These are phyloP conservation scores for Nephila pilipes DNA, from an alignment of 1,140 invertebrate genomes.

Conservation along the genomic window DNA sequence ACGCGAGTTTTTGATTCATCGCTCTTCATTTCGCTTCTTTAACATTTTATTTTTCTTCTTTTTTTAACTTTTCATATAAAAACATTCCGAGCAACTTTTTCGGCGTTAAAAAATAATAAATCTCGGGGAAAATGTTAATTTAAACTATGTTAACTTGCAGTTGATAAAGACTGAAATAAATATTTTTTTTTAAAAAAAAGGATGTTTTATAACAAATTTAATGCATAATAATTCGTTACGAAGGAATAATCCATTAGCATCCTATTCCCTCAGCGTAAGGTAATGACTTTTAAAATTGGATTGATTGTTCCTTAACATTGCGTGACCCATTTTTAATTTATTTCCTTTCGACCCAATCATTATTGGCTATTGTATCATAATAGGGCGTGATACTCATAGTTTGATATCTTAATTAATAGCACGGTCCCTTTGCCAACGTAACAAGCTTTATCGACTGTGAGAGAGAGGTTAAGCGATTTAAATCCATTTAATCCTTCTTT, in stretches of 20 bases:
- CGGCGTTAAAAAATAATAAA: no score
- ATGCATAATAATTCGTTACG: neutral
- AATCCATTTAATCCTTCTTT: neutral
- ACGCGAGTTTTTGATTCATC: no score
- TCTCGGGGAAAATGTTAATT: no score
- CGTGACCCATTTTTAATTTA: constrained; percentile 5
- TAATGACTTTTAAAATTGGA: neutral
- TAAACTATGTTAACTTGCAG: no score
- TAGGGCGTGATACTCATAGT: neutral
- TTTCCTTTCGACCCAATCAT: neutral
- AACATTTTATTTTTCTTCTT: no score
- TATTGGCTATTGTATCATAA: neutral
- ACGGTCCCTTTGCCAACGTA: neutral
- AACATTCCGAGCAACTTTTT: no score
- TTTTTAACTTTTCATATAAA: no score
- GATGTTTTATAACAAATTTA: no score
- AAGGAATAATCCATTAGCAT: neutral
- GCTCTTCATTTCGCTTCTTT: no score
- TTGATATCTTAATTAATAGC: constrained; percentile 1
- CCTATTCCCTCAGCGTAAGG: neutral
- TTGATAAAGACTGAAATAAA: no score
- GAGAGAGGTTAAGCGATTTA: neutral
- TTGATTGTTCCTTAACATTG: neutral
- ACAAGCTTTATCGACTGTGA: neutral
- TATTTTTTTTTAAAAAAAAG: no score